Conservation (phyloP, 1,140 invertebrate genomes). For the Eufriesea mexicana region DNA sequence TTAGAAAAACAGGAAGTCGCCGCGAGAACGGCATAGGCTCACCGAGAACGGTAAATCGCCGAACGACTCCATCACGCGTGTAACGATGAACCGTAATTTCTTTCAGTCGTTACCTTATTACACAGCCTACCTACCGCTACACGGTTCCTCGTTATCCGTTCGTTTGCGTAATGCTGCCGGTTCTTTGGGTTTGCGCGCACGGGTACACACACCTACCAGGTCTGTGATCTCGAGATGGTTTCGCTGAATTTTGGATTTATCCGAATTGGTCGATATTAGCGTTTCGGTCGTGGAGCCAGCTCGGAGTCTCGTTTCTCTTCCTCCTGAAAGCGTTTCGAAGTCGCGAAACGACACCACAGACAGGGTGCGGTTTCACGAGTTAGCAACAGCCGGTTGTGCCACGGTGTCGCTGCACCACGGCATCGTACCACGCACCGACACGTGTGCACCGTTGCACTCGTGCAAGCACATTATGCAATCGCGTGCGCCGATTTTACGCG, state of each 20-base stretch:
- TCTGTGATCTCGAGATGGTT: neutral
- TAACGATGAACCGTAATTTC: neutral
- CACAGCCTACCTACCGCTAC: neutral
- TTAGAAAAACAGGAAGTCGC: slow-evolving; percentile 11
- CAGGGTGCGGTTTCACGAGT: slow-evolving; percentile 46
- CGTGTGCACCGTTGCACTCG: slow-evolving; percentile 47
- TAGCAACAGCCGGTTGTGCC: slow-evolving; percentile 34
- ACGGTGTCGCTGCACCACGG: slow-evolving; percentile 8
- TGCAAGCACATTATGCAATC: slow-evolving; percentile 57
- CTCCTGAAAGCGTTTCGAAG: neutral
- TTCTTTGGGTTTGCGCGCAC: too few species aligned
- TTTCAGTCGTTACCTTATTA: neutral
- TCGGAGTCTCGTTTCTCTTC: neutral
- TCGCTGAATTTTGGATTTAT: too few species aligned
- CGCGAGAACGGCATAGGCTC: neutral
- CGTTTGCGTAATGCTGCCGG: neutral
- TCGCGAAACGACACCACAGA: neutral
- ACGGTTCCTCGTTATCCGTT: neutral
- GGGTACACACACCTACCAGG: too few species aligned
- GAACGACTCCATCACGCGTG: neutral
- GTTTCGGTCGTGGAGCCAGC: neutral
- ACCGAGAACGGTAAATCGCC: neutral
- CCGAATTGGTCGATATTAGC: neutral
- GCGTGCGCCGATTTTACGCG: slow-evolving; percentile 66
- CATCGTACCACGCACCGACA: slow-evolving; percentile 42